Percentiles rank a stretch among this genome's conserved stretches.
These are phyloP conservation scores for Seriola rivoliana DNA, from an alignment of 2,113 vertebrate genomes.

Conservation along the genomic window DNA sequence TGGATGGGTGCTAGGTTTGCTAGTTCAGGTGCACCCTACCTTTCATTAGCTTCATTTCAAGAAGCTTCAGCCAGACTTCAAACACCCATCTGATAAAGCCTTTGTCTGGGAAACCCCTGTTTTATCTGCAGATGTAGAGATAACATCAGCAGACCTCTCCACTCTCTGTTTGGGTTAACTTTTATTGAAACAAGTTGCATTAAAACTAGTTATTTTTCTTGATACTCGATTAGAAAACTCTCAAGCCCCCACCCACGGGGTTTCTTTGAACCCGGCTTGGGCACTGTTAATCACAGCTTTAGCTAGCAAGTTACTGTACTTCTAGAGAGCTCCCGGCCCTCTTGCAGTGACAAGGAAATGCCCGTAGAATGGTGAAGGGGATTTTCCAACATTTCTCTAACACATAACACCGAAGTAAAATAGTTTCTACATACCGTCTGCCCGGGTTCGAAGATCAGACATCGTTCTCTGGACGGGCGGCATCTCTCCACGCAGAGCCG, in stretches of 20 bases:
- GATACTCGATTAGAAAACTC: constrained; percentile 22
- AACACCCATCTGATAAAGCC: neutral
- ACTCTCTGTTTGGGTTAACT: neutral
- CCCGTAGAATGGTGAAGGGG: neutral
- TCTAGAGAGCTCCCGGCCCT: constrained; percentile 47
- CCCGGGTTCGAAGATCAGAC: constrained; percentile 92
- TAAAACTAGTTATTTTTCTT: neutral
- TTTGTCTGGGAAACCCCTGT: neutral
- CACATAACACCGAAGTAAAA: neutral
- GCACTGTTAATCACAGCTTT: constrained; percentile 30
- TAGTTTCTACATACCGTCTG: constrained; percentile 87
- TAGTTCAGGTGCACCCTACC: constrained; percentile 12
- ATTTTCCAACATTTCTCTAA: neutral
- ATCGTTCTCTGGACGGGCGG: constrained; percentile 92
- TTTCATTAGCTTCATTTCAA: neutral
- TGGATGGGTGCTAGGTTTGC: neutral
- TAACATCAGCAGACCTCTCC: neutral
- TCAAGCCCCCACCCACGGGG: constrained; percentile 22
- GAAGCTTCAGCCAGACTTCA: neutral
- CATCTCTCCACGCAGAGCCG: constrained; percentile 82
- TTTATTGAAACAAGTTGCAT: rapidly evolving
- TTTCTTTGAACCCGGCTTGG: constrained; percentile 23
- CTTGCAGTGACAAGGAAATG: constrained; percentile 8
- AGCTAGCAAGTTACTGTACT: constrained; percentile 66
- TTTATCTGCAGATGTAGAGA: neutral